Base-by-base conservation (phyloP, 2,888 invertebrate genomes). In the Lysandra coridon region DNA sequence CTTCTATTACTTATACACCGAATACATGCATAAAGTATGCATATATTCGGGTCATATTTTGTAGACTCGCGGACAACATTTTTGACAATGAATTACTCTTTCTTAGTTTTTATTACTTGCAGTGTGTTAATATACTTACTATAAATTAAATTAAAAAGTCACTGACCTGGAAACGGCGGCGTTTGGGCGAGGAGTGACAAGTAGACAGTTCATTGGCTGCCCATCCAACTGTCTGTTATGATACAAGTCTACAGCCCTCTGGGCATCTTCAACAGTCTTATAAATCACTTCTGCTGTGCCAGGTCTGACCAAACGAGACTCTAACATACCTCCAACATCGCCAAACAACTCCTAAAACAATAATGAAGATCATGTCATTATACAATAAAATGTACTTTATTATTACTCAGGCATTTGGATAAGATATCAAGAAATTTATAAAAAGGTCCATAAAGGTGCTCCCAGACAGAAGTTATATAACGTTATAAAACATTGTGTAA, bases 271-370 rank as follows among this genome's bases (percentile, higher is more conserved):
- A 83, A 97, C 95, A 74, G 96, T 96, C 86, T 97, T 97, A 89
- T 98, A 99, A 83, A 98, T 97, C 1, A 99, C 98, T 93, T 99
- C 98, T 0, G 98, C 99, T 2, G 97, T 97, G 1, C 99, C 99
- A 0, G 97, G 97, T 74, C 98, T 96, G 17, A 98, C 97, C 84
- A 99, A 94, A 84, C 97, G 96, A 0, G 98, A 98, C 83, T 97
- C 97, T 80, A 97, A 92, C 87, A 99, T 95, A 75, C 98, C 97
- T 0, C 99, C 99, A 81, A 99, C 97, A 88, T 98, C 98, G 86
- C 98, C 98, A 94, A 99, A 99, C 75, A 99, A 93, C 91, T 99
- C 99, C 98, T 98, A 84, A 49, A 90, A 88, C 81, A 78, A 74
- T 44, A 5, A 49, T 10, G 12, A 40, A 40, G 5, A 40, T 10